Conservation (phyloP, 2,113 vertebrate species). For the Eretmochelys imbricata region DNA sequence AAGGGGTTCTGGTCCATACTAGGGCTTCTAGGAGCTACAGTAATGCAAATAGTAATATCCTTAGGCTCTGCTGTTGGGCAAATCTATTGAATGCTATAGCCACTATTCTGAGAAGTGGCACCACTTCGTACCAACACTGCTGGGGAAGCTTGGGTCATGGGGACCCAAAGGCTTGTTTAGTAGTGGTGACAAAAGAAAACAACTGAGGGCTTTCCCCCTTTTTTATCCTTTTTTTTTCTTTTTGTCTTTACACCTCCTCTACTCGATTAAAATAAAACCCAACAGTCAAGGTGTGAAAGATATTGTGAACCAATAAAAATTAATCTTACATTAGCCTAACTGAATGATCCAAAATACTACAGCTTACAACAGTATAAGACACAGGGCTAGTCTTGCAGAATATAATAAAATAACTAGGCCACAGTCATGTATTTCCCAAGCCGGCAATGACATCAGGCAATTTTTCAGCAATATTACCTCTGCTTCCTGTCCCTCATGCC, state of each 20-base stretch:
- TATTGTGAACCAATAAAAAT: fast-evolving
- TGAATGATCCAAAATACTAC: conserved; percentile 29
- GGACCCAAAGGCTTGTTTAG: background rate
- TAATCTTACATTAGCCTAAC: fast-evolving
- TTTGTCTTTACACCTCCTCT: background rate
- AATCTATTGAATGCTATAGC: fast-evolving
- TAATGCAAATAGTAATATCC: background rate
- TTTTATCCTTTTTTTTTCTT: background rate
- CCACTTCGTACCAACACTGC: fast-evolving
- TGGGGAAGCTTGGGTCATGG: background rate
- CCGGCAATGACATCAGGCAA: conserved; percentile 58
- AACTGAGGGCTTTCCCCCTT: background rate
- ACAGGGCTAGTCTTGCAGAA: conserved; percentile 10
- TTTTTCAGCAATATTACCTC: conserved; percentile 61
- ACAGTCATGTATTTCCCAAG: background rate
- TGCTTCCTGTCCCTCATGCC: conserved; percentile 44
- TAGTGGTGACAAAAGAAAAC: background rate
- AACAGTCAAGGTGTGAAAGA: background rate
- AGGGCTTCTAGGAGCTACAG: background rate
- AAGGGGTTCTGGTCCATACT: background rate
- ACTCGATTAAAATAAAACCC: background rate
- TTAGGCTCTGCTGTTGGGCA: background rate
- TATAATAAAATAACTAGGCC: conserved; percentile 47
- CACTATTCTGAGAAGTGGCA: background rate
- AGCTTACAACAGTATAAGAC: conserved; percentile 48